Conservation (phyloP, 1,140 invertebrate genomes). For the Hetaerina americana region DNA sequence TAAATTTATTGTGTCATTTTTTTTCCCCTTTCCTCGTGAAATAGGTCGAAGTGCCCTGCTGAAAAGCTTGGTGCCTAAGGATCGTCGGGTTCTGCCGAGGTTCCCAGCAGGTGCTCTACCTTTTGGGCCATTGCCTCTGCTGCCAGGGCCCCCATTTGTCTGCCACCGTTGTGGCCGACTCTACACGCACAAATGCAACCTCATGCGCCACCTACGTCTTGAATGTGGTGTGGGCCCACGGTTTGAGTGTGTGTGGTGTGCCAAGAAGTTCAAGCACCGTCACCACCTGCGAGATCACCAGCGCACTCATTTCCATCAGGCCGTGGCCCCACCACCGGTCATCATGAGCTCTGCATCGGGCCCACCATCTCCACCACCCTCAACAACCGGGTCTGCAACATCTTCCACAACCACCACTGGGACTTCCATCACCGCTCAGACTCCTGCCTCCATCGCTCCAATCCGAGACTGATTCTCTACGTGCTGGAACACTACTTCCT, state of each 20-base stretch:
- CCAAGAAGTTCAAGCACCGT: slow-evolving; percentile 10
- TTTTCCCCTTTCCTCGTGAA: neutral
- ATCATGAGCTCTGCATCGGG: neutral
- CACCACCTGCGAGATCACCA: slow-evolving; percentile 9
- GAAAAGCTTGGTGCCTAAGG: neutral
- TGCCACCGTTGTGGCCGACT: slow-evolving; percentile 33
- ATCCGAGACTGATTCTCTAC: neutral
- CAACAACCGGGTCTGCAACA: neutral
- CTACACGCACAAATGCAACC: slow-evolving; percentile 32
- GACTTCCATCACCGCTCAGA: neutral
- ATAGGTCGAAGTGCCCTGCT: neutral
- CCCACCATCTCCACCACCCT: neutral
- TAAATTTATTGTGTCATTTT: neutral
- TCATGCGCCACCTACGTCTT: slow-evolving; percentile 31
- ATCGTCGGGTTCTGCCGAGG: neutral
- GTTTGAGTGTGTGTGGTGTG: slow-evolving; percentile 19
- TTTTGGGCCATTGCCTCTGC: slow-evolving; percentile 18
- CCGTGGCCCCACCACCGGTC: neutral
- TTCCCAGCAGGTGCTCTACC: slow-evolving; percentile 19
- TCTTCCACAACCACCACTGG: neutral
- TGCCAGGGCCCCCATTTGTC: slow-evolving; percentile 15
- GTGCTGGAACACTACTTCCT: neutral
- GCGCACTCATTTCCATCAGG: slow-evolving; percentile 8
- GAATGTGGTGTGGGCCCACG: slow-evolving; percentile 21
- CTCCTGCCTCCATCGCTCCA: neutral